These are phyloP conservation scores for Tetragnatha montana DNA, from an alignment of 2,888 invertebrate genomes.

Conservation along the genomic window DNA sequence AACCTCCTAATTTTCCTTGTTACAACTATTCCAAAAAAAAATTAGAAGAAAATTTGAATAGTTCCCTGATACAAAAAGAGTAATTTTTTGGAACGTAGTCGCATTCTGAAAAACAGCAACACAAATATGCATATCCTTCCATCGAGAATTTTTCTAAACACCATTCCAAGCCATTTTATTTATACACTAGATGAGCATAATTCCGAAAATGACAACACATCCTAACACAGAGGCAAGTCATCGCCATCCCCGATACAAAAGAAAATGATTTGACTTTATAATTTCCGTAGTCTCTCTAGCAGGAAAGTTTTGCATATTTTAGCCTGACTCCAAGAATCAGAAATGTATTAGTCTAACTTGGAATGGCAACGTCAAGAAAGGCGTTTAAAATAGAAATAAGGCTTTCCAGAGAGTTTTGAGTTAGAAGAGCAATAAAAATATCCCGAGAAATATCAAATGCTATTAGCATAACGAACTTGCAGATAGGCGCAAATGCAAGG, in stretches of 20 bases:
- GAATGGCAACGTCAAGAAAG: not conserved
- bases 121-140: not conserved
- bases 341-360: not conserved
- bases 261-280: slow-evolving; percentile 48
- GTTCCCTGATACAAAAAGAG: too few species aligned
- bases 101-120: not conserved
- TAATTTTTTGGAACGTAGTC: too few species aligned
- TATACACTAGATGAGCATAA: not conserved
- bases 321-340: not conserved
- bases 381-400: not conserved
- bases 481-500: not conserved
- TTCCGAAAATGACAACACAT: not conserved
- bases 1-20: too few species aligned
- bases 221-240: not conserved
- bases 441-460: not conserved
- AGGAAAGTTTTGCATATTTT: slow-evolving; percentile 5
- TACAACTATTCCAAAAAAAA: too few species aligned
- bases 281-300: not conserved
- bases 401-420: not conserved
- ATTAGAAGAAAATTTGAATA: too few species aligned
- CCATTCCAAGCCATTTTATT: not conserved
- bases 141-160: not conserved
- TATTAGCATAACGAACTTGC: not conserved
- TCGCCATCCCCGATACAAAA: not conserved
- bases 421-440: not conserved